A percentile compares a stretch with the other conserved stretches of the same genome.
These are phyloP conservation scores for Zenarchopterus dispar DNA, from an alignment of 2,797 vertebrate species.

Conservation along the genomic window DNA sequence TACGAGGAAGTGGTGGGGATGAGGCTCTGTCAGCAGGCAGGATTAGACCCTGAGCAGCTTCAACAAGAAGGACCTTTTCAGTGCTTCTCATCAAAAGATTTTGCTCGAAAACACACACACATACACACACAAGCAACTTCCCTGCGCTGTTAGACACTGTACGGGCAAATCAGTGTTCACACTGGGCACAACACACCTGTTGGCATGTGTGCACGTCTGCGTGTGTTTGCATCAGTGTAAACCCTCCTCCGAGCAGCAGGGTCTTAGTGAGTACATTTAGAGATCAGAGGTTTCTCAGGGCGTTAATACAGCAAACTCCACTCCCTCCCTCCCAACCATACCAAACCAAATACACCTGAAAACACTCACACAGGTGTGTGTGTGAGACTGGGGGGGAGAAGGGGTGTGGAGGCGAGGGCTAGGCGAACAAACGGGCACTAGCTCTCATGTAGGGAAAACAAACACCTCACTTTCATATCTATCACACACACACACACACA, in stretches of 20 bases:
- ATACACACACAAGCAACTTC: conserved; percentile 18
- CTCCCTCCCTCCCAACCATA: conserved; percentile 67
- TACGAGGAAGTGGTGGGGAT: conserved; percentile 65
- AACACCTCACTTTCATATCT: conserved; percentile 37
- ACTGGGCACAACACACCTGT: conserved; percentile 64
- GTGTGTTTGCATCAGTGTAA: conserved; percentile 53
- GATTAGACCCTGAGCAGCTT: conserved; percentile 66
- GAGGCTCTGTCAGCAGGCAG: conserved; percentile 74
- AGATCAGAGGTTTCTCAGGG: conserved; percentile 68
- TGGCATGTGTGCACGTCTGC: conserved; percentile 43
- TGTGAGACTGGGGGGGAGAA: conserved; percentile 35
- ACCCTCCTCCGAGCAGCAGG: conserved; percentile 68
- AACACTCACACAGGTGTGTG: conserved; percentile 75
- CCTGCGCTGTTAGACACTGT: conserved; percentile 41
- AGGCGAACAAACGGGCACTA: conserved; percentile 55
- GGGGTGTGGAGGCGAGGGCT: conserved; percentile 54
- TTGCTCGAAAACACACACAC: conserved; percentile 4
- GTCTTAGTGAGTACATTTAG: conserved; percentile 75
- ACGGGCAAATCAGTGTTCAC: conserved; percentile 58
- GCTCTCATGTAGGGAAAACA: conserved; percentile 56
- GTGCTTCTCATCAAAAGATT: conserved; percentile 66
- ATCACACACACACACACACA: conserved; percentile 70
- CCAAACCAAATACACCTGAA: conserved; percentile 79
- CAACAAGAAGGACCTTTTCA: conserved; percentile 68
- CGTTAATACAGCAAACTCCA: conserved; percentile 57